Percentiles rank a stretch among this genome's conserved stretches.
These are phyloP conservation scores for Turritopsis dohrnii DNA, from an alignment of 30 jellyfish, hydroid and myxozoan genomes.

Conservation along the genomic window DNA sequence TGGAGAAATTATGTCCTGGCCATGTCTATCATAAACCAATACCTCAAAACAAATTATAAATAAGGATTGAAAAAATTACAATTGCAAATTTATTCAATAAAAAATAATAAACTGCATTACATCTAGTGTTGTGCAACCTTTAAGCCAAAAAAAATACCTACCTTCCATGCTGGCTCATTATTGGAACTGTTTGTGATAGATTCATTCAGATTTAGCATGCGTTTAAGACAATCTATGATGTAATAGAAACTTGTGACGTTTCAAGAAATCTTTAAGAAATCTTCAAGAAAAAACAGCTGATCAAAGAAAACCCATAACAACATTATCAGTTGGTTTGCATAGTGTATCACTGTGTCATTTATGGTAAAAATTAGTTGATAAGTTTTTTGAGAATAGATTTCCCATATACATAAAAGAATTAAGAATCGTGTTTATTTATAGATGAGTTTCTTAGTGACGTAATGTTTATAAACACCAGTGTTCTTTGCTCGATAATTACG, in stretches of 20 bases:
- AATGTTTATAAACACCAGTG: no score
- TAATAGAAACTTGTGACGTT: neutral
- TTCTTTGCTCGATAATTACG: no score
- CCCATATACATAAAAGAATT: no score
- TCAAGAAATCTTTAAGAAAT: neutral
- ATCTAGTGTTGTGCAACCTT: neutral
- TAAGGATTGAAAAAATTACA: neutral
- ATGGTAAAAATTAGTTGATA: no score
- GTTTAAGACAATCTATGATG: conserved; percentile 71
- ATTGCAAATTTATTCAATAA: no score
- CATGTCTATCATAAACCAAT: conserved; percentile 90
- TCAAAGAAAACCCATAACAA: no score
- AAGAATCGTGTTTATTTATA: no score
- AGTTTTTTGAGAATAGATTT: no score
- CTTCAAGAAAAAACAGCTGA: neutral
- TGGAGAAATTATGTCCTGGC: conserved; percentile 95
- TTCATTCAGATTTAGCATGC: conserved; percentile 80
- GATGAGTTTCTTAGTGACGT: no score
- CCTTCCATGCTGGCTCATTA: conserved; percentile 94
- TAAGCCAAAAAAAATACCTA: neutral
- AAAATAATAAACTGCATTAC: no score
- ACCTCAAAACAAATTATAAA: conserved; percentile 46
- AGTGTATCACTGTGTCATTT: no score
- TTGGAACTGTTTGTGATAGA: conserved; percentile 53
- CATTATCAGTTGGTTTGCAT: no score